phyloP scores from a whole-genome alignment of 2,888 invertebrate species.

The Smittia sp. region DNA sequence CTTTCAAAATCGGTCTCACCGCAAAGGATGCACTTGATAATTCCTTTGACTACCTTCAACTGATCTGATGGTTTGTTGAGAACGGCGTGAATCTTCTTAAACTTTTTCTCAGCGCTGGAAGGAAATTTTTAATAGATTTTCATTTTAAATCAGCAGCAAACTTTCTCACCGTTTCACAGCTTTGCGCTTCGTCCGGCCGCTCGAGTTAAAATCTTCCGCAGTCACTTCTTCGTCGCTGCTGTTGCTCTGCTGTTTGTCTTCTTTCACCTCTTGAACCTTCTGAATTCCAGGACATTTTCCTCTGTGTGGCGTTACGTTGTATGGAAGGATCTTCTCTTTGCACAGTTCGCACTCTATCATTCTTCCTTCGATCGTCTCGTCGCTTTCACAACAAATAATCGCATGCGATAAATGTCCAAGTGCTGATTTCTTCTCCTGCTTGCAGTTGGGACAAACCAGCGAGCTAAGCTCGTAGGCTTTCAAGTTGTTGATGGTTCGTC shows the following conservation, averaged over 20 bases:
- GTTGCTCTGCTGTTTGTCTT: neutral
- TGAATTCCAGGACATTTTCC: neutral
- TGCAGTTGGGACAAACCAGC: constrained; percentile 5
- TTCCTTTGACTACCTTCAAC: neutral
- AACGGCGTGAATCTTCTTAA: constrained; percentile 16
- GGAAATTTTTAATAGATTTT: neutral
- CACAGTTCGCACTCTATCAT: constrained; percentile 15
- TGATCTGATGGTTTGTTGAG: neutral
- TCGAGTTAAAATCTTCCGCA: neutral
- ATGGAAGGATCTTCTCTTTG: neutral
- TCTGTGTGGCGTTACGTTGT: neutral
- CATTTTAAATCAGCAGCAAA: neutral
- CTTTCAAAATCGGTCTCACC: neutral
- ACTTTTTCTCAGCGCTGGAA: constrained; percentile 22
- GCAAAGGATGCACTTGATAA: neutral
- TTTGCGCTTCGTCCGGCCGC: constrained; percentile 16
- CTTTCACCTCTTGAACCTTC: neutral
- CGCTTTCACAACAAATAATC: constrained; percentile 6
- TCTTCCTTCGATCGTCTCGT: neutral
- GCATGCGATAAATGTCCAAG: constrained; percentile 29
- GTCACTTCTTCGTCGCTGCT: neutral
- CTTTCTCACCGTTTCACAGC: neutral
- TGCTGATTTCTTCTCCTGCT: constrained; percentile 16
- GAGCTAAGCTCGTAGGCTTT: neutral
- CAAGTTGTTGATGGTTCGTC: neutral